Evolutionary conservation across 2,888 invertebrate species (phyloP).

Genomic region (Graphium colonna): DNA sequence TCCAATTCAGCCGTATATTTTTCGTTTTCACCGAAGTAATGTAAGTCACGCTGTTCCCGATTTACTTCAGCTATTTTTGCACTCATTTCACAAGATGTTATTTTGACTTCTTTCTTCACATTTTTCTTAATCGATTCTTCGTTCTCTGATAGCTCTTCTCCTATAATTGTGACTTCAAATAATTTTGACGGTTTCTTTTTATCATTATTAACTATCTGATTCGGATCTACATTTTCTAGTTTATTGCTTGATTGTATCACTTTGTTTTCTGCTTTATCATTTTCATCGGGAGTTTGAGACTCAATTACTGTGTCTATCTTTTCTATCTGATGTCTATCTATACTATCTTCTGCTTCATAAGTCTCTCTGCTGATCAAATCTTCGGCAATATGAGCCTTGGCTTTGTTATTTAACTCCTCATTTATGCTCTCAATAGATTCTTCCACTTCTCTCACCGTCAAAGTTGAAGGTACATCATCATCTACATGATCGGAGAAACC

Average conservation of each 20-base stretch:
- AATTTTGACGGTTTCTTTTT: conserved; percentile 35
- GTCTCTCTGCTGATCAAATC: conserved; percentile 20
- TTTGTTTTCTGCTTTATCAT: conserved; percentile 19
- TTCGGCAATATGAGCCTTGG: conserved; percentile 17
- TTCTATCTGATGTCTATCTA: too few relatives aligned
- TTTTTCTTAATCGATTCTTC: conserved; percentile 35
- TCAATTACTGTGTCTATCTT: neutral
- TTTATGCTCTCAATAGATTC: conserved; percentile 28
- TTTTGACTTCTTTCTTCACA: conserved; percentile 14
- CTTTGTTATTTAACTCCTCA: conserved; percentile 27
- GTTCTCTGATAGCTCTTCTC: conserved; percentile 55
- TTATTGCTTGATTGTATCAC: conserved; percentile 1
- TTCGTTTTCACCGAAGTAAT: conserved; percentile 62
- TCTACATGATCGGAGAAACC: conserved; percentile 23
- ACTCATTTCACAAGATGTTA: neutral
- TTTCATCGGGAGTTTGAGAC: conserved; percentile 9
- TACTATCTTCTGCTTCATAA: conserved; percentile 2
- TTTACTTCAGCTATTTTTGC: conserved; percentile 19
- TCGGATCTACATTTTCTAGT: neutral
- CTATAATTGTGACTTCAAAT: conserved; percentile 56
- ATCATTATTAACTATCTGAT: conserved; percentile 23
- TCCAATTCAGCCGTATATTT: conserved; percentile 58
- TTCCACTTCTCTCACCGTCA: conserved; percentile 23
- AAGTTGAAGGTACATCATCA: conserved; percentile 19
- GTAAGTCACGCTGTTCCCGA: conserved; percentile 38